A percentile compares a stretch with the other conserved stretches of the same genome.
These are phyloP conservation scores for Plotosus lineatus DNA, from an alignment of 2,113 vertebrate species.

Conservation along the genomic window DNA sequence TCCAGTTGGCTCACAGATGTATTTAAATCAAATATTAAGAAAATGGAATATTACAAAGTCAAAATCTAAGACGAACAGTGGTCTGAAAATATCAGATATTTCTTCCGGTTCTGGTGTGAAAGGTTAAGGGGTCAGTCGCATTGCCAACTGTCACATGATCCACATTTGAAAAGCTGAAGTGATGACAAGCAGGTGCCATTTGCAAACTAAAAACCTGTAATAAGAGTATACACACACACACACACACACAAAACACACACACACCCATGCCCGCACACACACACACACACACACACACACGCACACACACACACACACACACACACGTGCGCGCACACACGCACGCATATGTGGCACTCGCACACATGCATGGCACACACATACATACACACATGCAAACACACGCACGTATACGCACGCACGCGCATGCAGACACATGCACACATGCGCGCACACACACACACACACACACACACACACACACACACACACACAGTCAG, in stretches of 20 bases:
- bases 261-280: not conserved
- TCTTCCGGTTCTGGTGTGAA: not conserved
- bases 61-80: not conserved
- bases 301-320: conserved; percentile 9
- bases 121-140: conserved; percentile 18
- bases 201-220: not conserved
- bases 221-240: not conserved
- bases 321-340: not conserved
- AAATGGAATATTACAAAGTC: not conserved
- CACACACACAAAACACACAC: not conserved
- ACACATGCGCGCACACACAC: not conserved
- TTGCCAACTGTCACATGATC: conserved; percentile 2
- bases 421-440: not conserved
- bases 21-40: not conserved
- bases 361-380: not conserved
- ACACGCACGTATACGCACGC: not conserved
- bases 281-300: not conserved
- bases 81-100: not conserved
- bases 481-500: not conserved
- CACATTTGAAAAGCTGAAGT: not conserved
- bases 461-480: not conserved
- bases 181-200: conserved; percentile 35
- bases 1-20: not conserved
- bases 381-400: not conserved
- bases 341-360: not conserved